Conservation (phyloP, 2,888 invertebrate species). For the Agrotis ipsilon region DNA sequence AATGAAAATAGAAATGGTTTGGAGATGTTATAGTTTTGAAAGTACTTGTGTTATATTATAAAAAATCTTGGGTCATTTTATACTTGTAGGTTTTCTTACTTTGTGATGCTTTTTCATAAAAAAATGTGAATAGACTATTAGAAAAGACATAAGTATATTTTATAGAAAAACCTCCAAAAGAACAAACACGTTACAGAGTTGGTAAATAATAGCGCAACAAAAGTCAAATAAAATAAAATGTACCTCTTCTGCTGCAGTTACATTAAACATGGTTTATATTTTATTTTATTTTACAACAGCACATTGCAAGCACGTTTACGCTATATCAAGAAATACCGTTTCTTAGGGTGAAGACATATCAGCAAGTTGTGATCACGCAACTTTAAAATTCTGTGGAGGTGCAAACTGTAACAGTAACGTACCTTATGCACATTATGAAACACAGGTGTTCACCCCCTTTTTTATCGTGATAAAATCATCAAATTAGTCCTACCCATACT, state of each 20-base stretch:
- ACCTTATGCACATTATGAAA: neutral
- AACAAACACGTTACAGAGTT: neutral
- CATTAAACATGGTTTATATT: conserved; percentile 41
- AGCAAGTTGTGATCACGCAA: conserved; percentile 27
- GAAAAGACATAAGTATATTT: too few relatives aligned
- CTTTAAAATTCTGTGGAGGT: neutral
- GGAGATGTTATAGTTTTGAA: neutral
- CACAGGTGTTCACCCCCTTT: too few relatives aligned
- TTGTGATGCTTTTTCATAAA: too few relatives aligned
- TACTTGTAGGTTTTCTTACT: too few relatives aligned
- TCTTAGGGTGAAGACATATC: conserved; percentile 29
- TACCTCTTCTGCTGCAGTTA: conserved; percentile 10
- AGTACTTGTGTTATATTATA: neutral
- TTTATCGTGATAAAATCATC: too few relatives aligned
- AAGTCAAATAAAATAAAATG: conserved; percentile 40
- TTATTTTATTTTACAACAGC: conserved; percentile 50
- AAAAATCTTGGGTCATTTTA: too few relatives aligned
- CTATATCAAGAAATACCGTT: conserved; percentile 60
- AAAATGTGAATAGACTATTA: too few relatives aligned
- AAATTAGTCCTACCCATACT: too few relatives aligned
- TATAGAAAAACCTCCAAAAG: too few relatives aligned
- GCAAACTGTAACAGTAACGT: neutral
- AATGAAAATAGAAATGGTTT: neutral
- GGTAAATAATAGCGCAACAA: conserved; percentile 11
- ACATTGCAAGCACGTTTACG: conserved; percentile 51